Base-by-base conservation (phyloP, 2,113 vertebrate genomes). In the Lipophrys pholis region DNA sequence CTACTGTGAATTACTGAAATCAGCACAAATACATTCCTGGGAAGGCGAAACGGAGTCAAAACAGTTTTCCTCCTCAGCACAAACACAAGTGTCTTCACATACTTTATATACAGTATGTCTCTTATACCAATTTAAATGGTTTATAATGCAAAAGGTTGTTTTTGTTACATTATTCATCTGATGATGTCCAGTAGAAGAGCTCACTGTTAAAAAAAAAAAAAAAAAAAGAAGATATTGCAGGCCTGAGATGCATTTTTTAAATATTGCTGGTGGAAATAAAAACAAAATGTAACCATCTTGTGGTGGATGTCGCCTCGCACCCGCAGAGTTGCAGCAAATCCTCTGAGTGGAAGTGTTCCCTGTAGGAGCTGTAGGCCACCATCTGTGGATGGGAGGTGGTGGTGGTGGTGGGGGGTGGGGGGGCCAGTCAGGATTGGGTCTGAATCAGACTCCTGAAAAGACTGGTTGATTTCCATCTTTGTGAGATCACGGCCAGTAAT, bases 391-490 rank as follows among this genome's bases (percentile, higher is more conserved):
- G 43, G 74, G 58, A n/a, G n/a, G n/a, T n/a, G n/a, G n/a, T n/a
- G n/a, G 21, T 30, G 21, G 21, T 2, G 54, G 14, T 48, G 8
- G 70, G 61, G 69, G 59, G 64, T 2, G 63, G 70, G 61, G 69
- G 59, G 64, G 2, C 59, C 16, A 11, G 60, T 3, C 6, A 69
- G 59, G 68, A 78, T 48, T 48, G 58, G 73, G 54, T 80, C 74
- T 68, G 21, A 82, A 80, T 89, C 84, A 70, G 78, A 69, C 81
- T 82, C 66, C 60, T 67, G 72, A 84, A 86, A 79, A 73, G 73
- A 51, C 68, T 78, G 68, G 79, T 80, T 85, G 76, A 75, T 77
- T 85, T 88, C 78, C 74, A 76, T 90, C 80, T 81, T 76, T 77
- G 89, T 45, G 76, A 81, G 71, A 85, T 80, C 76, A 58, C n/a